phyloP scores from a whole-genome alignment of 2,797 vertebrate species.

The Halcyon badia region DNA sequence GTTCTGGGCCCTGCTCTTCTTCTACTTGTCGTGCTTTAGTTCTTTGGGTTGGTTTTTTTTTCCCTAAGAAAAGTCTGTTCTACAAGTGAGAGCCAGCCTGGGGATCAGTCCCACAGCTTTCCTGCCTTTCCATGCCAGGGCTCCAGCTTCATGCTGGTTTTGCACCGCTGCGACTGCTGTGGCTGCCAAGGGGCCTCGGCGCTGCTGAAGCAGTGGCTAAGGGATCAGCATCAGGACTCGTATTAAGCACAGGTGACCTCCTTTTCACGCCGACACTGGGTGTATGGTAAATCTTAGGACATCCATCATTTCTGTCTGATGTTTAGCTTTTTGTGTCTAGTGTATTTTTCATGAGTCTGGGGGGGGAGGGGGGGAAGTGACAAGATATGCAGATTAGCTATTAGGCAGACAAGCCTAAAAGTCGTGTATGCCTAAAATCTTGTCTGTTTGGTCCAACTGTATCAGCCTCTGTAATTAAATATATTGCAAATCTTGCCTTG shows the following conservation, averaged over 20 bases:
- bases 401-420: not conserved
- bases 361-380: too few species aligned
- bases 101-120: not conserved
- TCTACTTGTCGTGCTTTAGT: not conserved
- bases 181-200: rapidly evolving
- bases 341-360: not conserved
- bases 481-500: not conserved
- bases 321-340: not conserved
- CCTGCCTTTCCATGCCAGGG: not conserved
- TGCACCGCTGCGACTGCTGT: rapidly evolving
- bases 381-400: not conserved
- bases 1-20: not conserved
- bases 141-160: rapidly evolving
- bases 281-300: not conserved
- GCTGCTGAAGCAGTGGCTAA: not conserved
- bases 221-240: not conserved
- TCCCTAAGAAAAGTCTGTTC: not conserved
- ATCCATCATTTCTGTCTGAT: not conserved
- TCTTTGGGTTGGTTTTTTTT: too few species aligned
- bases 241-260: not conserved
- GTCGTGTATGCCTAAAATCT: not conserved
- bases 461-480: not conserved
- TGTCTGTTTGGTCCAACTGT: not conserved
- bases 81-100: not conserved
- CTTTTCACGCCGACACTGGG: rapidly evolving